Evolutionary conservation across 2,113 vertebrate genomes (phyloP), one percentile per base, ranked within the genome.

Genomic region (Petaurus breviceps): DNA sequence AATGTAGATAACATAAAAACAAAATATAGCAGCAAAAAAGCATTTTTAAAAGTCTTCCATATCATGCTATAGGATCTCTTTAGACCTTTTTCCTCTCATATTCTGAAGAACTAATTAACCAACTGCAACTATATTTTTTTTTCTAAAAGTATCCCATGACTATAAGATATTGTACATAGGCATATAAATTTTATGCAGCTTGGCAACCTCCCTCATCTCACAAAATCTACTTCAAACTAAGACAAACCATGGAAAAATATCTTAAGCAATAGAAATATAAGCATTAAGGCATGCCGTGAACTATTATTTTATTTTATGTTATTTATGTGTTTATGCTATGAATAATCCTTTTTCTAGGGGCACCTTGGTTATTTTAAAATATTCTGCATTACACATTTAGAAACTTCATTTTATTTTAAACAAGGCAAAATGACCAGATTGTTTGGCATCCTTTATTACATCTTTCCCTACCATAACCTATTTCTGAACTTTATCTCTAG

Each of bases 401-500:
- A 95, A 95, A 92, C 46, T n/a, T 94, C 90, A 96, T 50, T 54
- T 90, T 43, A 37, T 68, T 91, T 96, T 90, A 51, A 14, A 96
- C 53, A 50, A 96, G 61, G 53, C 28, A 91, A 93, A 95, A 92
- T 57, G 89, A 91, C 90, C 93, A 91, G 8, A 77, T 57, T 89
- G 49, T 94, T 68, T 26, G n/a, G 7, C 24, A 89, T 95, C 92
- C 95, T 94, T 77, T 50, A 89, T 90, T 90, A 47, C 26, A 46
- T 90, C 46, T 47, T 90, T 51, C 22, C 25, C 61, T 52, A 8
- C 43, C 89, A 94, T 57, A n/a, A 92, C 50, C 90, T 12, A 94
- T 93, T 43, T 93, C 37, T 31, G 95, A 90, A 94, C 93, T 95
- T 95, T 93, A 55, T 95, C 28, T 96, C 5, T 26, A 43, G 91